These are phyloP conservation scores for Tragulus kanchil DNA, from an alignment of 2,113 vertebrate genomes.

Conservation along the genomic window DNA sequence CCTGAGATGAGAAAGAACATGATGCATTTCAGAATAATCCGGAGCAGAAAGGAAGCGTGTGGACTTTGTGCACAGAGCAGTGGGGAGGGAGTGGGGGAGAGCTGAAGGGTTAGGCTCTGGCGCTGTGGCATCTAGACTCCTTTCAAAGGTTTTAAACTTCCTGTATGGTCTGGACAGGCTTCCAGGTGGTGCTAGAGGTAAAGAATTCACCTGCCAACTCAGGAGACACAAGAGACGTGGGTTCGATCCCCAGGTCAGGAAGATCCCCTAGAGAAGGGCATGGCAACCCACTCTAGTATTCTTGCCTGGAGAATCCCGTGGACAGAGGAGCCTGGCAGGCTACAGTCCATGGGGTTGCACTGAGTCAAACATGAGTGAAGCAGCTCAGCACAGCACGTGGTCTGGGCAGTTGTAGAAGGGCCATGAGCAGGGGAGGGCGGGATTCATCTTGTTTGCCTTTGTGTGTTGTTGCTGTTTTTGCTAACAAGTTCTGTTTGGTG, in stretches of 20 bases:
- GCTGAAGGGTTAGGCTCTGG: neutral
- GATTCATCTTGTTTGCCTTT: neutral
- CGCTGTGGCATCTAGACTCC: neutral
- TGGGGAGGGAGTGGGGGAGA: neutral
- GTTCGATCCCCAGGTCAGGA: neutral
- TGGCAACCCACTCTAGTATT: neutral
- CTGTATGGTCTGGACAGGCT: neutral
- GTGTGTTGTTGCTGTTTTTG: neutral
- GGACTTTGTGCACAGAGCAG: neutral
- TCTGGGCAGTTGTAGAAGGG: neutral
- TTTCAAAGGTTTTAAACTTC: neutral
- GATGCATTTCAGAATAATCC: conserved; percentile 12
- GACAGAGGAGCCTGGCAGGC: neutral
- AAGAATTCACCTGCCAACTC: neutral
- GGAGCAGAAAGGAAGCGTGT: neutral
- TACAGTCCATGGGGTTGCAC: neutral
- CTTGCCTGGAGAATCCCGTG: neutral
- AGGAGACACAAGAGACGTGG: neutral
- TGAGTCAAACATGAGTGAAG: neutral
- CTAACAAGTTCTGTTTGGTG: neutral
- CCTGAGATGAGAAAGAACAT: neutral
- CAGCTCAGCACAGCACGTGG: too few relatives aligned
- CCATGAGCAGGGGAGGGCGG: neutral
- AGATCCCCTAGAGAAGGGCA: neutral
- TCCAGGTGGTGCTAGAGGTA: neutral